A percentile compares a stretch with the other conserved stretches of the same genome.
phyloP scores from a whole-genome alignment of 2,888 invertebrate genomes.

The Macrosoma leucophasiata region DNA sequence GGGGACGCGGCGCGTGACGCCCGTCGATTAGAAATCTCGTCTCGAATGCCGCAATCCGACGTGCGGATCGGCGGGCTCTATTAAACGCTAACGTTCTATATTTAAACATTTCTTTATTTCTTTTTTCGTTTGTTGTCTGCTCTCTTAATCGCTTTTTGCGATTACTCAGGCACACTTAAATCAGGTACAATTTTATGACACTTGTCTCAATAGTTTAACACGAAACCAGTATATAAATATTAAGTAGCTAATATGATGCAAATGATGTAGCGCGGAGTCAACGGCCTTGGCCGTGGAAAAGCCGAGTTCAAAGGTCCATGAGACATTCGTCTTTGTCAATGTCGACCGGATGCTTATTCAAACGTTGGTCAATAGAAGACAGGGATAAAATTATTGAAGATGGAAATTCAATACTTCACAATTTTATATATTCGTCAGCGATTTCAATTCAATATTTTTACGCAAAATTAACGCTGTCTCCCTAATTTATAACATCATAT shows the following conservation, averaged over 20 bases:
- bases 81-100: constrained; percentile 32
- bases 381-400: too few species aligned
- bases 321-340: constrained; percentile 36
- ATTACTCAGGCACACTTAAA: too few species aligned
- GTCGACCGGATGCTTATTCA: constrained; percentile 27
- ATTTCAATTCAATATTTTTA: too few species aligned
- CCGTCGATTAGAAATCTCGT: constrained; percentile 56
- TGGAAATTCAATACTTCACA: too few species aligned
- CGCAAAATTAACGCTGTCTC: too few species aligned
- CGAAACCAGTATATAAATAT: too few species aligned
- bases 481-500: too few species aligned
- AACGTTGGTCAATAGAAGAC: constrained; percentile 4
- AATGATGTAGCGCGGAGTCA: constrained; percentile 25
- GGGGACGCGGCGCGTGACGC: constrained; percentile 56
- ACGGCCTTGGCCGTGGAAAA: constrained; percentile 43
- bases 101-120: constrained; percentile 18
- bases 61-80: constrained; percentile 39
- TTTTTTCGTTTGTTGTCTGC: constrained; percentile 18
- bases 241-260: constrained; percentile 27
- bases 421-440: too few species aligned
- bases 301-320: constrained; percentile 42
- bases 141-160: too few species aligned
- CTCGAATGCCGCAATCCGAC: constrained; percentile 42
- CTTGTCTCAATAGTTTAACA: too few species aligned
- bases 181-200: too few species aligned